Evolutionary conservation across 2,113 vertebrate species (phyloP).

Genomic region (Strigops habroptila): DNA sequence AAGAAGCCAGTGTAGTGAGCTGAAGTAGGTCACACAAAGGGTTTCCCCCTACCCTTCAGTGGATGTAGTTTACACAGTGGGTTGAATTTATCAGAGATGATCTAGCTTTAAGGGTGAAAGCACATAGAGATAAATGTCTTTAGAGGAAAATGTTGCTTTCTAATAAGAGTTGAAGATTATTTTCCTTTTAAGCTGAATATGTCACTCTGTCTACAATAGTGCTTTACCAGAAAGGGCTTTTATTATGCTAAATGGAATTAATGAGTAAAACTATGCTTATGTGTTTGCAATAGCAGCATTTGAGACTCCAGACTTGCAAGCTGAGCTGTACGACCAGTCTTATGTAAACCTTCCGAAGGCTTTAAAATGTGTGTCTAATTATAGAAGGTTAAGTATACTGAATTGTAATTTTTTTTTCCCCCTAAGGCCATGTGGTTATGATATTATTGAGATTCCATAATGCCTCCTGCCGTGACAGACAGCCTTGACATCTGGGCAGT

Average conservation of each 20-base stretch:
- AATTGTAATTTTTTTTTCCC: background rate
- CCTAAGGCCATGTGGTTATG: slow-evolving; percentile 87
- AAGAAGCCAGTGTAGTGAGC: background rate
- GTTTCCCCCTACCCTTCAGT: background rate
- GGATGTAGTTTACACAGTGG: background rate
- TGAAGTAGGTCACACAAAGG: background rate
- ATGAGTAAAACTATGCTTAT: background rate
- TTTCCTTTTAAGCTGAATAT: background rate
- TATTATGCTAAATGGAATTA: background rate
- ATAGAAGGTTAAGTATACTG: slow-evolving; percentile 19
- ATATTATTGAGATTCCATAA: slow-evolving; percentile 81
- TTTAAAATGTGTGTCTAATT: slow-evolving; percentile 57
- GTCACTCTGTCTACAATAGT: background rate
- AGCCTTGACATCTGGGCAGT: slow-evolving; percentile 95
- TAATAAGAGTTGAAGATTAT: background rate
- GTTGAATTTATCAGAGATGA: background rate
- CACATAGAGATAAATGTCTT: background rate
- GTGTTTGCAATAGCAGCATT: background rate
- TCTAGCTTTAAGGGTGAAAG: background rate
- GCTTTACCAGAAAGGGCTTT: background rate
- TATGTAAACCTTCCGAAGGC: slow-evolving; percentile 14
- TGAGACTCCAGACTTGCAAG: background rate
- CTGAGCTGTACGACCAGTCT: background rate
- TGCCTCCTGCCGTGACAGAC: slow-evolving; percentile 98
- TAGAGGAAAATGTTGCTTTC: background rate